A percentile compares a stretch with the other conserved stretches of the same genome.
phyloP scores from a whole-genome alignment of 1,140 invertebrate genomes.

The Aphaenogaster floridana region DNA sequence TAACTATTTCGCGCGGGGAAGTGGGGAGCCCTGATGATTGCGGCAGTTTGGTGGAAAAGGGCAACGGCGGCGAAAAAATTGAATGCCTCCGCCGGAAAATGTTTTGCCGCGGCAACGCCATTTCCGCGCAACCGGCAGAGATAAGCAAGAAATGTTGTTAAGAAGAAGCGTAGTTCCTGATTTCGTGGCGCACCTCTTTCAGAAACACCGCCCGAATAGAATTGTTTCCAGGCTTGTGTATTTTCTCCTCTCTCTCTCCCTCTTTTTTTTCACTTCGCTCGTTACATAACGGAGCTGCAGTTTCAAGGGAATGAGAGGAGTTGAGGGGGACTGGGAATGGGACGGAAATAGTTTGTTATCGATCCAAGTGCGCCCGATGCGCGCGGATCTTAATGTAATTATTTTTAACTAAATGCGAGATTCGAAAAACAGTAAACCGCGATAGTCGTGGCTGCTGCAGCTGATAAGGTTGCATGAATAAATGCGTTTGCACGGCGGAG shows the following conservation, averaged over 20 bases:
- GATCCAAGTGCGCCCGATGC: conserved; percentile 32
- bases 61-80: conserved; percentile 46
- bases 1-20: neutral
- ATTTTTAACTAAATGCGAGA: conserved; percentile 54
- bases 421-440: neutral
- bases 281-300: conserved; percentile 33
- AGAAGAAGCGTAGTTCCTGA: conserved; percentile 68
- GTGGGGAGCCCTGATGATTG: neutral
- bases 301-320: neutral
- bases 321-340: neutral
- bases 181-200: conserved; percentile 61
- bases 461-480: conserved; percentile 2
- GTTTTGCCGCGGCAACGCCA: conserved; percentile 62
- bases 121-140: conserved; percentile 63
- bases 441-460: neutral
- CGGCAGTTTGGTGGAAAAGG: neutral
- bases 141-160: conserved; percentile 74
- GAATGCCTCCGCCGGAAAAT: conserved; percentile 56
- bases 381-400: conserved; percentile 52
- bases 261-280: neutral
- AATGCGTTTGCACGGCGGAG: neutral
- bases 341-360: conserved; percentile 63
- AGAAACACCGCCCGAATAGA: conserved; percentile 61
- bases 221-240: conserved; percentile 64
- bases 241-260: neutral